A percentile compares a stretch with the other conserved stretches of the same genome.
Conservation (phyloP, 1,140 invertebrate species). For the Bombus superbus region DNA sequence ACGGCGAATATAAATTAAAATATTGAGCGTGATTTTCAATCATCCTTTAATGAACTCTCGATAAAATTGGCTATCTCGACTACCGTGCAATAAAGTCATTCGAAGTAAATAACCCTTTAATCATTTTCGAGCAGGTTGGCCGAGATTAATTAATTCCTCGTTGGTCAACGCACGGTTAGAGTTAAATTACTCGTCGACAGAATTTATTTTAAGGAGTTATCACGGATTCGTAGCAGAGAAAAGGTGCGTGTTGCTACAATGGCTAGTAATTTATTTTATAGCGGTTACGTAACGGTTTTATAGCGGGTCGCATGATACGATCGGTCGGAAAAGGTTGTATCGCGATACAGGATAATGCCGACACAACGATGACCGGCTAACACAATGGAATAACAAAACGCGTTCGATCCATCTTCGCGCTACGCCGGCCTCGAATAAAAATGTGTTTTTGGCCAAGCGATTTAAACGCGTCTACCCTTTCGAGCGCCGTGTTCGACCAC, state of each 20-base stretch:
- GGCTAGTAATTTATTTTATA: conserved; percentile 24
- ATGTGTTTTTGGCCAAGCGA: conserved; percentile 32
- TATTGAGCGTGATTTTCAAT: neutral
- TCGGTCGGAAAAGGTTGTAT: neutral
- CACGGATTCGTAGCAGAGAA: neutral
- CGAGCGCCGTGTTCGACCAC: conserved; percentile 16
- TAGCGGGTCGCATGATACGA: conserved; percentile 1
- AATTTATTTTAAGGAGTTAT: conserved; percentile 1
- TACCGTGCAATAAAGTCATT: neutral
- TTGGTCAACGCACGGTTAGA: neutral
- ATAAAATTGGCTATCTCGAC: neutral
- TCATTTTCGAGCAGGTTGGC: neutral
- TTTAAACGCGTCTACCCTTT: conserved; percentile 7
- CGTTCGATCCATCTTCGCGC: conserved; percentile 17
- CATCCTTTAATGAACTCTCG: neutral
- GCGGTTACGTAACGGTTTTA: neutral
- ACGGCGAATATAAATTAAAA: neutral
- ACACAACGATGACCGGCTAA: neutral
- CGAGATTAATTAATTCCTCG: neutral
- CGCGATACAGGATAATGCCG: neutral
- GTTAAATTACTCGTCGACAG: neutral
- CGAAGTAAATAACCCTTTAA: neutral
- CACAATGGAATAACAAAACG: conserved; percentile 11
- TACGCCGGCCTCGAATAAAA: conserved; percentile 30
- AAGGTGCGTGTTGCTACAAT: neutral